phyloP scores from a whole-genome alignment of 2,797 vertebrate species.

The Pantherophis vulpinus region DNA sequence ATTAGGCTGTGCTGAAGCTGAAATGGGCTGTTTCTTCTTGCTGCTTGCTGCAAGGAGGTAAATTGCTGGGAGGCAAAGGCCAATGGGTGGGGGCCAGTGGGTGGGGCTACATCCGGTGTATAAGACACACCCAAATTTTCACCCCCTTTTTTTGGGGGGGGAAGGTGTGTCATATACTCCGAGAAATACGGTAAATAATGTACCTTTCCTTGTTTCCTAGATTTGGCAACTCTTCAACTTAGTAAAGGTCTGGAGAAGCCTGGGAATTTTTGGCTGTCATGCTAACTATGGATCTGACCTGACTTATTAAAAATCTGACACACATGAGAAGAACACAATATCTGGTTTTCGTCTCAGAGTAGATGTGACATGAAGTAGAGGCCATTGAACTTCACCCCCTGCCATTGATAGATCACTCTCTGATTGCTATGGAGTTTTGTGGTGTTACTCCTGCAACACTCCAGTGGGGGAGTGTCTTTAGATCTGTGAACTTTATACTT shows the following conservation, averaged over 20 bases:
- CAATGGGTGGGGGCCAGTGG: no score
- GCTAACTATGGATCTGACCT: background rate
- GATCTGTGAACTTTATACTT: background rate
- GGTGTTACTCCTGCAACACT: background rate
- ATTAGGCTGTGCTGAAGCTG: no score
- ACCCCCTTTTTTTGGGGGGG: no score
- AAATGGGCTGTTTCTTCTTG: no score
- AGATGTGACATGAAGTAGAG: background rate
- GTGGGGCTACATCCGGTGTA: no score
- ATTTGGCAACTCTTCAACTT: background rate
- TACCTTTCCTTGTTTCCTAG: background rate
- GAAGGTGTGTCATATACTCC: no score
- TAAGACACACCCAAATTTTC: no score
- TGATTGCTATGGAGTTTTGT: background rate
- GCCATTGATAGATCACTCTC: background rate
- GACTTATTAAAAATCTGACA: background rate
- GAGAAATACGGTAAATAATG: background rate
- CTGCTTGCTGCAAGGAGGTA: no score
- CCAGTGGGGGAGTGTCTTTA: background rate
- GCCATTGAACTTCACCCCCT: background rate
- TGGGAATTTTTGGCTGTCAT: background rate
- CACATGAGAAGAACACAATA: background rate
- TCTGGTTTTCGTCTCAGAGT: background rate
- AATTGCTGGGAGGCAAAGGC: no score
- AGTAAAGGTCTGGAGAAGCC: background rate